phyloP scores from a whole-genome alignment of 2,113 vertebrate species.

The Tychaedon coryphoeus region DNA sequence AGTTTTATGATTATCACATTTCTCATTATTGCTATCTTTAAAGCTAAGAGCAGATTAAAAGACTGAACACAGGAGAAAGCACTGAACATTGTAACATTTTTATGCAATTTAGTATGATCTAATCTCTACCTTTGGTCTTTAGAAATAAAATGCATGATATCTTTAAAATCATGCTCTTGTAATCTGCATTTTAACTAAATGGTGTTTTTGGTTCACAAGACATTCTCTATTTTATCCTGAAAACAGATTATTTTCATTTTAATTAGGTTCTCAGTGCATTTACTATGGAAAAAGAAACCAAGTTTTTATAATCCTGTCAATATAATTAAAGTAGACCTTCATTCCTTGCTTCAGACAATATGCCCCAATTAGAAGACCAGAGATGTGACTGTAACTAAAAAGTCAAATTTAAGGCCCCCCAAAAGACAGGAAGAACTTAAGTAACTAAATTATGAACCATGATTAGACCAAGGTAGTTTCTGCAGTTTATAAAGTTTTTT shows the following conservation, averaged over 20 bases:
- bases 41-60: constrained; percentile 35
- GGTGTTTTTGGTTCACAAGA: background rate
- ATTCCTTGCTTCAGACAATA: background rate
- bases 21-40: constrained; percentile 33
- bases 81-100: background rate
- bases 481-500: background rate
- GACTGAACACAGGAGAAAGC: background rate
- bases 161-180: background rate
- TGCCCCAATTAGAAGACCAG: background rate
- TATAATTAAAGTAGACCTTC: background rate
- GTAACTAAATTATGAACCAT: background rate
- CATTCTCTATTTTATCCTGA: background rate
- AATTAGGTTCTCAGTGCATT: background rate
- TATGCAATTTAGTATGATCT: background rate
- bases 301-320: background rate
- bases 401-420: background rate
- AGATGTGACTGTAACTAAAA: background rate
- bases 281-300: background rate
- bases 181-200: constrained; percentile 18
- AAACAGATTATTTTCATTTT: constrained; percentile 16
- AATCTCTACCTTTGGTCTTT: background rate
- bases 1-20: constrained; percentile 29
- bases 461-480: background rate
- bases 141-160: background rate
- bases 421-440: background rate